Evolutionary conservation across 2,888 invertebrate genomes (phyloP), one percentile per base, ranked within the genome.

Genomic region (Apodemia mormo): DNA sequence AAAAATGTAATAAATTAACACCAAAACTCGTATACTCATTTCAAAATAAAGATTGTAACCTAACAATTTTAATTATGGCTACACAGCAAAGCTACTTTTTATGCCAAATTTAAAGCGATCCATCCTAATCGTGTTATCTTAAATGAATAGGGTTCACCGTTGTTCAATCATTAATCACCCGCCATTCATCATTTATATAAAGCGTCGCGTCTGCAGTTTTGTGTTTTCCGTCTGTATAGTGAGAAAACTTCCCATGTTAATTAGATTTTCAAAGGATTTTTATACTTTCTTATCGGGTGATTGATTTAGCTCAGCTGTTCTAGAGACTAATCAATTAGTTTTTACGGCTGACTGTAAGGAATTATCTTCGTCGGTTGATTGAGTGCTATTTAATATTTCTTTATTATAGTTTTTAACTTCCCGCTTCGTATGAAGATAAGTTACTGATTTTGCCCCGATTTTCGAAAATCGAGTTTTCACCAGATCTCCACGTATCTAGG

Each of bases 111-210:
- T 29, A 76, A 76, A 75, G 76, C 75, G 73, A 77, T 78, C 73
- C 74, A 73, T 79, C 78, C 74, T 80, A 79, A 81, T 80, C 78
- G 75, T 74, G 76, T 77, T 78, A 79, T 79, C 75, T 74, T 75
- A 77, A 76, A 76, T 78, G 76, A 80, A 80, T 76, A 73, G 73
- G 77, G 76, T 61, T 61, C 61, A 78, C 76, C 77, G 76, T 76
- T 74, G 75, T 69, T 71, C 22, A 54, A 67, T 78, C 79, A 76
- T 79, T 76, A 77, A 79, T 78, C 79, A 76, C 70, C 68, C 68
- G 69, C 72, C 74, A 77, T 78, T 78, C 78, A 77, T 78, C 65
- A 65, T 65, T 69, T 69, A 69, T 65, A 65, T 69, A 49, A 54
- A 65, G 37, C 69, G 65, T 69, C 69, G 65, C 64, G 64, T 66